Conservation (phyloP, 2,888 invertebrate species). For the Orchesella flavescens region DNA sequence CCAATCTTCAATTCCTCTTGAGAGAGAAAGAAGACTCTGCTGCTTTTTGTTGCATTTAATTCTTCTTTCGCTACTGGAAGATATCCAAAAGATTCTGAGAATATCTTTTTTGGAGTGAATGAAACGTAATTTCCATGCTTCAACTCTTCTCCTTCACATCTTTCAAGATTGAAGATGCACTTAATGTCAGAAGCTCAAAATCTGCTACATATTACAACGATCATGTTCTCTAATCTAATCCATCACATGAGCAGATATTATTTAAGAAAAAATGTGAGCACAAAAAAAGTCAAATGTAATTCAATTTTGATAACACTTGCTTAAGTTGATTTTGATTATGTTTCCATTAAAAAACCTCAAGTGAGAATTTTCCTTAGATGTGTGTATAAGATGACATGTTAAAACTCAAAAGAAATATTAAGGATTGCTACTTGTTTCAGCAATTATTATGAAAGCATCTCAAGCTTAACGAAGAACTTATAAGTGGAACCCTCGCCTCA, state of each 20-base stretch:
- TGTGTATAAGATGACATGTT: too few species aligned
- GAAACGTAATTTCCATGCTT: slow-evolving; percentile 47
- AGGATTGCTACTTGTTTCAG: too few species aligned
- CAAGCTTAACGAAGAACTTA: too few species aligned
- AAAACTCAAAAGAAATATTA: too few species aligned
- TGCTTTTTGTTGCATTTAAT: slow-evolving; percentile 5
- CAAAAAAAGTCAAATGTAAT: neutral
- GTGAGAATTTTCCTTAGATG: too few species aligned
- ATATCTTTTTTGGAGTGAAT: slow-evolving; percentile 8
- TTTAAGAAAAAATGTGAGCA: neutral
- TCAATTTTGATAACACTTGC: slow-evolving; percentile 9
- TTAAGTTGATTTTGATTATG: too few species aligned
- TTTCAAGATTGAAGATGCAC: slow-evolving; percentile 23
- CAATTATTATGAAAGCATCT: too few species aligned
- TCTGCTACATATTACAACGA: slow-evolving; percentile 8
- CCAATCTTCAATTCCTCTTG: slow-evolving; percentile 13
- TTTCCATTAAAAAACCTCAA: too few species aligned
- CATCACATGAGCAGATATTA: neutral
- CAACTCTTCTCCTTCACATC: slow-evolving; percentile 5
- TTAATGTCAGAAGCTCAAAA: slow-evolving; percentile 4
- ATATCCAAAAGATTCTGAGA: slow-evolving; percentile 13
- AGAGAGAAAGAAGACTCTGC: neutral
- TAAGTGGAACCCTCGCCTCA: too few species aligned
- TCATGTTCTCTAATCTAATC: neutral
- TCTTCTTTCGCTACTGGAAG: slow-evolving; percentile 21